Evolutionary conservation across 2,797 vertebrate species (phyloP).

Genomic region (Acanthopagrus latus): DNA sequence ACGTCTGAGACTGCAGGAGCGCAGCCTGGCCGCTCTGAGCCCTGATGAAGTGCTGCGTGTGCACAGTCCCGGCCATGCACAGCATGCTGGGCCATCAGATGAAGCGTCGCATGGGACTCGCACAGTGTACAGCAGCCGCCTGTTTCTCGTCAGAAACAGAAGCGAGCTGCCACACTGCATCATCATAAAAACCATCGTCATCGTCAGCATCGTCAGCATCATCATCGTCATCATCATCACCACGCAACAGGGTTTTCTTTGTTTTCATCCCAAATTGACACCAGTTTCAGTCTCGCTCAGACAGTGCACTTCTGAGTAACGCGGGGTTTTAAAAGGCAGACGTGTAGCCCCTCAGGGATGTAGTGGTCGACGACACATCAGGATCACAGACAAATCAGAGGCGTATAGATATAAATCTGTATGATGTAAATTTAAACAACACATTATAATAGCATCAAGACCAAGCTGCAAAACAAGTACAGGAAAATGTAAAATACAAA

Average conservation of each 20-base stretch:
- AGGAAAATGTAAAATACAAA: not conserved
- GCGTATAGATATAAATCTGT: conserved; percentile 28
- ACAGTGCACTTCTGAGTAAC: conserved; percentile 83
- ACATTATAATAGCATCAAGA: conserved; percentile 1
- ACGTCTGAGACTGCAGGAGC: conserved; percentile 42
- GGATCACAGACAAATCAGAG: not conserved
- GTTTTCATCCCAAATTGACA: conserved; percentile 47
- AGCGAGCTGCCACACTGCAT: conserved; percentile 47
- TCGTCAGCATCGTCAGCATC: conserved; percentile 27
- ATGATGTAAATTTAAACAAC: conserved; percentile 34
- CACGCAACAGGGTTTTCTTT: conserved; percentile 28
- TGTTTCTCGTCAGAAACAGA: conserved; percentile 61
- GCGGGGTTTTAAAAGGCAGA: conserved; percentile 47
- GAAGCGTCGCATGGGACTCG: conserved; percentile 66
- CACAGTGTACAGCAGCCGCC: conserved; percentile 48
- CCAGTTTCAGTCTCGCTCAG: conserved; percentile 54
- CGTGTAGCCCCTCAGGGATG: conserved; percentile 37
- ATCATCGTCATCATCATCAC: conserved; percentile 29
- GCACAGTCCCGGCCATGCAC: conserved; percentile 80
- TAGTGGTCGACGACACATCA: conserved; percentile 27
- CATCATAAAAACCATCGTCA: conserved; percentile 34
- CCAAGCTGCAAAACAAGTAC: not conserved
- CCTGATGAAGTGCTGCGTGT: conserved; percentile 77
- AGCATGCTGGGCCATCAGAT: conserved; percentile 76
- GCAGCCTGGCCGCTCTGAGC: conserved; percentile 64